Evolutionary conservation across 2,888 invertebrate species (phyloP).

Genomic region (Drosophila diplacantha): DNA sequence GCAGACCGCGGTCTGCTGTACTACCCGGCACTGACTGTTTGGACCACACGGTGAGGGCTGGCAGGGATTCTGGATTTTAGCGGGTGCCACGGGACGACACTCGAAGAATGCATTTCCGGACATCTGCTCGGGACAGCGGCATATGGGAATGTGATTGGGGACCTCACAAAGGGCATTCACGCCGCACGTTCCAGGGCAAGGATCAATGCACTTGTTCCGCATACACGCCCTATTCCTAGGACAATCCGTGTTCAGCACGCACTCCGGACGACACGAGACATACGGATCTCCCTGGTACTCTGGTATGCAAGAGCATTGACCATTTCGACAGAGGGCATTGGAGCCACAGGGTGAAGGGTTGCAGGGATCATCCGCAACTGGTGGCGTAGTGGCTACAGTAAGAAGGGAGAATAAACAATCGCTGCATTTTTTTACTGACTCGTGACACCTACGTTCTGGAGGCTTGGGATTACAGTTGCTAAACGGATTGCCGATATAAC

Average conservation of each 20-base stretch:
- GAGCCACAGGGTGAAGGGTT: conserved; percentile 87
- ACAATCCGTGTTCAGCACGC: conserved; percentile 86
- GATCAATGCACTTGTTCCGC: conserved; percentile 85
- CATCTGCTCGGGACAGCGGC: conserved; percentile 85
- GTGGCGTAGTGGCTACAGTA: conserved; percentile 48
- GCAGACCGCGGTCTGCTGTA: conserved; percentile 82
- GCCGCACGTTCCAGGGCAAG: conserved; percentile 86
- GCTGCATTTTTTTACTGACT: not conserved
- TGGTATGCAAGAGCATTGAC: conserved; percentile 84
- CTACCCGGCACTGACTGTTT: conserved; percentile 83
- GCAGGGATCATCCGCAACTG: conserved; percentile 80
- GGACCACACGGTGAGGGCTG: conserved; percentile 86
- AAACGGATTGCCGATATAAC: conserved; percentile 81
- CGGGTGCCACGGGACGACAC: conserved; percentile 79
- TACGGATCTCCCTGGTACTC: conserved; percentile 88
- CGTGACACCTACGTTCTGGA: conserved; percentile 68
- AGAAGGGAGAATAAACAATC: conserved; percentile 8
- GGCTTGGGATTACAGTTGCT: conserved; percentile 77
- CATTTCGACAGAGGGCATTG: conserved; percentile 84
- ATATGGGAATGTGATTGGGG: conserved; percentile 87
- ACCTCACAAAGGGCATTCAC: conserved; percentile 88
- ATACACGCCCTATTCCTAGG: conserved; percentile 84
- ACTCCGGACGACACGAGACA: conserved; percentile 86
- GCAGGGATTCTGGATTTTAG: conserved; percentile 81
- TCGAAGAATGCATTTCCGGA: conserved; percentile 88